A percentile compares a stretch with the other conserved stretches of the same genome.
phyloP scores from a whole-genome alignment of 1,140 invertebrate species.

The Tetragnatha versicolor region DNA sequence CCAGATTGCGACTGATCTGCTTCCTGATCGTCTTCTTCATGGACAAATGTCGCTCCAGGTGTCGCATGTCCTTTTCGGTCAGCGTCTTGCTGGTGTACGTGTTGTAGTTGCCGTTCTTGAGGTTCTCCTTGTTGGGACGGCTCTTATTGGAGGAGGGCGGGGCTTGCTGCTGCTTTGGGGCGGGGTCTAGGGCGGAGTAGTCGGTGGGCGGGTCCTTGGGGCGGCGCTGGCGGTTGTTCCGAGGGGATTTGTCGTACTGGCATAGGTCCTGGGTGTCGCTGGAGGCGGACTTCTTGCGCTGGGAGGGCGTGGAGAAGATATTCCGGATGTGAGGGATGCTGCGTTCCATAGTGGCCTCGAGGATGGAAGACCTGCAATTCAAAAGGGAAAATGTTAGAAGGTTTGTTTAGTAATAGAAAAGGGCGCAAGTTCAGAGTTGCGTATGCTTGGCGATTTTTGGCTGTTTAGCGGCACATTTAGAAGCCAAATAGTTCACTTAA shows the following conservation, averaged over 20 bases:
- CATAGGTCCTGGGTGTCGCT: slow-evolving; percentile 40
- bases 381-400: too few relatives aligned
- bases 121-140: slow-evolving; percentile 11
- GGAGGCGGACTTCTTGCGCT: slow-evolving; percentile 7
- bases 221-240: slow-evolving; percentile 9
- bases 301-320: slow-evolving; percentile 66
- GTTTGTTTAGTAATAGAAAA: too few relatives aligned
- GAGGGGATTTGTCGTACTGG: slow-evolving; percentile 47
- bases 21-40: slow-evolving; percentile 88
- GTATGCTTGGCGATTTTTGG: too few relatives aligned
- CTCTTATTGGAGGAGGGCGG: neutral
- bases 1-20: slow-evolving; percentile 82
- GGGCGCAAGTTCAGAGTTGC: too few relatives aligned
- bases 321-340: slow-evolving; percentile 74
- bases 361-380: too few relatives aligned
- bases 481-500: too few relatives aligned
- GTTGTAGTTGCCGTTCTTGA: slow-evolving; percentile 42
- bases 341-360: too few relatives aligned
- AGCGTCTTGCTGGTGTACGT: slow-evolving; percentile 70
- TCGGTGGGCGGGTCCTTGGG: slow-evolving; percentile 8
- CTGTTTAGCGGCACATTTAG: too few relatives aligned
- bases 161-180: slow-evolving; percentile 11
- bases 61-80: slow-evolving; percentile 75
- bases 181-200: slow-evolving; percentile 18
- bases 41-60: slow-evolving; percentile 79